A percentile compares a stretch with the other conserved stretches of the same genome.
These are phyloP conservation scores for Eulemur macaco DNA, from an alignment of 2,113 vertebrate genomes.

Conservation along the genomic window DNA sequence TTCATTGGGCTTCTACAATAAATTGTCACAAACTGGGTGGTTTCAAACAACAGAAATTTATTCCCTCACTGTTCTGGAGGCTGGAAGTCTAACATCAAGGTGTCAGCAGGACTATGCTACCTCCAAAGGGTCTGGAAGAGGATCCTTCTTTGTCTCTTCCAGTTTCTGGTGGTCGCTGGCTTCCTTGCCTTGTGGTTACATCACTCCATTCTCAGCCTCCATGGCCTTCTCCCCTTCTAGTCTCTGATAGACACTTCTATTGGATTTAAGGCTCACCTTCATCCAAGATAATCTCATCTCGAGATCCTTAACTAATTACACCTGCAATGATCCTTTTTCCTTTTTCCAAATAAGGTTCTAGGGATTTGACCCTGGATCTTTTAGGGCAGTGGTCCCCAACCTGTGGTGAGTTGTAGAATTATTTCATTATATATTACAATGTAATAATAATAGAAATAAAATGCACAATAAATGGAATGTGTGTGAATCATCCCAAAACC, in stretches of 20 bases:
- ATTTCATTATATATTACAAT: no score
- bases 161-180: background rate
- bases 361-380: background rate
- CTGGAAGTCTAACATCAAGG: background rate
- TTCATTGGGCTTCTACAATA: background rate
- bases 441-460: no score
- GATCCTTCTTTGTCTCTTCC: background rate
- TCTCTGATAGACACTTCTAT: background rate
- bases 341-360: background rate
- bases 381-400: background rate
- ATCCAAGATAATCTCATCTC: background rate
- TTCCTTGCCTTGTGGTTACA: background rate
- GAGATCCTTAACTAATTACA: background rate
- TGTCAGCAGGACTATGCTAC: background rate
- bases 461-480: no score
- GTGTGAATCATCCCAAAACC: no score
- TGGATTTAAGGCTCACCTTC: background rate
- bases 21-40: background rate
- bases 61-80: background rate
- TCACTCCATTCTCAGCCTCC: background rate
- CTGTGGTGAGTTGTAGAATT: no score
- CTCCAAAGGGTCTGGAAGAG: background rate
- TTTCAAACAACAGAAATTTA: background rate
- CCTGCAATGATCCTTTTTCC: background rate
- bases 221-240: background rate